Base-by-base conservation (phyloP, 2,113 vertebrate species). In the Tor tambroides region DNA sequence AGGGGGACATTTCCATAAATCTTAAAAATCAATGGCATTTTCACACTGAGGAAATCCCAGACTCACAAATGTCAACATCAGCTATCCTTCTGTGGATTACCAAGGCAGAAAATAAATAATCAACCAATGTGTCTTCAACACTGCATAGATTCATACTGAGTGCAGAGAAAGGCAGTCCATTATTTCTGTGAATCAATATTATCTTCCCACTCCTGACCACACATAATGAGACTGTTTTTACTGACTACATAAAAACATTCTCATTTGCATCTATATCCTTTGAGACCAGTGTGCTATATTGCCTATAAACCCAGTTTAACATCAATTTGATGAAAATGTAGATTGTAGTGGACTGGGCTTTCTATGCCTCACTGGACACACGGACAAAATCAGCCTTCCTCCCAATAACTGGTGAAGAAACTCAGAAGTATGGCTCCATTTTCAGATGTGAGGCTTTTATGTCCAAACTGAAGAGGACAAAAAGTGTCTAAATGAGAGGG, bases 391-490 rank as follows among this genome's bases (percentile, higher is more conserved):
- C 56, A 6, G 5, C 35, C 54, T 49, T 38, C 72, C 3, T 46
- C 15, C 21, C 35, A 30, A 21, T 76, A 49, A 77, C 21, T 61
- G 83, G 30, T 59, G 71, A 43, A 76, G 56, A 76, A 46, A 74
- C 35, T 41, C 23, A 5, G 51, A 8, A 72, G 26, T 4, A 26
- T 74, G 65, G 7, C 51, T 59, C 23, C 41, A 71, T 74, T 74
- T 28, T 56, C 19, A 35, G 41, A 76, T 46, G 32, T 23, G 69
- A 26, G 43, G 32, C 71, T 63, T 76, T 76, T 14, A 76, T 63
- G 72, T 59, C 15, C 38, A 28, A 38, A 43, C 49, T 76, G 38
- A 77, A 76, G 84, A 63, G 38, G 72, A 85, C 72, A 30, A 21
- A 54, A 61, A 65, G 38, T 76, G 49, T 4, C 12, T 6, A 7